Evolutionary conservation across 53 echinoderm and acorn worm genomes (phyloP).

Genomic region (Mesocentrotus franciscanus): DNA sequence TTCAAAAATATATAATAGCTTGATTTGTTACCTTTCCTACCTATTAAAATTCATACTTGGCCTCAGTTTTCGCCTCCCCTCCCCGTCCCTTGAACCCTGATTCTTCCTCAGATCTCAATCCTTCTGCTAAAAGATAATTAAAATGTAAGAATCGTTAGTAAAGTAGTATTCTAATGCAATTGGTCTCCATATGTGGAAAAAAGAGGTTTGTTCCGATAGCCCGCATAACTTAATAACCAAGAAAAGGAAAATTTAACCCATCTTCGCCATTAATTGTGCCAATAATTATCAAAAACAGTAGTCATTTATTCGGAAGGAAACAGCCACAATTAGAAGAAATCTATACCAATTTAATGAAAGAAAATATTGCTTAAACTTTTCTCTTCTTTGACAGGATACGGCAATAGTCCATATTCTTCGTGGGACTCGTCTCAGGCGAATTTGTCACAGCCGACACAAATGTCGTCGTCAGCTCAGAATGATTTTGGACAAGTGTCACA

Average conservation of each 20-base stretch:
- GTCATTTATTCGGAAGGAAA: background rate
- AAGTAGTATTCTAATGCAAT: too few relatives aligned
- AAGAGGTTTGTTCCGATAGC: too few relatives aligned
- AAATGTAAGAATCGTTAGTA: too few relatives aligned
- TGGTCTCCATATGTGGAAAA: too few relatives aligned
- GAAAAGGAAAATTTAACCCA: background rate
- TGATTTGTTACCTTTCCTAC: too few relatives aligned
- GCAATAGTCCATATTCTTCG: background rate
- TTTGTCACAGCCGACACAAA: slow-evolving; percentile 12
- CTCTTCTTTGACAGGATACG: background rate
- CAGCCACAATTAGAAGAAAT: background rate
- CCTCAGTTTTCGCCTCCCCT: too few relatives aligned
- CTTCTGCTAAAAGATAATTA: too few relatives aligned
- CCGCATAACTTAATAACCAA: too few relatives aligned
- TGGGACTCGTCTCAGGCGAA: background rate
- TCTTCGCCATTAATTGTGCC: background rate
- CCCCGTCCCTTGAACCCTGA: too few relatives aligned
- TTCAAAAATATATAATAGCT: too few relatives aligned
- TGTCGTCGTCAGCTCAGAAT: background rate
- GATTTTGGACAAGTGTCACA: background rate
- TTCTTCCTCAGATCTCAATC: too few relatives aligned
- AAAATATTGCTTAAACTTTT: background rate
- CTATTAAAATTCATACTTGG: too few relatives aligned
- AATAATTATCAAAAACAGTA: background rate
- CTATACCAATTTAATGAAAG: background rate